These are phyloP conservation scores for Bugulina stolonifera DNA, from an alignment of 2,888 invertebrate genomes.

Conservation along the genomic window DNA sequence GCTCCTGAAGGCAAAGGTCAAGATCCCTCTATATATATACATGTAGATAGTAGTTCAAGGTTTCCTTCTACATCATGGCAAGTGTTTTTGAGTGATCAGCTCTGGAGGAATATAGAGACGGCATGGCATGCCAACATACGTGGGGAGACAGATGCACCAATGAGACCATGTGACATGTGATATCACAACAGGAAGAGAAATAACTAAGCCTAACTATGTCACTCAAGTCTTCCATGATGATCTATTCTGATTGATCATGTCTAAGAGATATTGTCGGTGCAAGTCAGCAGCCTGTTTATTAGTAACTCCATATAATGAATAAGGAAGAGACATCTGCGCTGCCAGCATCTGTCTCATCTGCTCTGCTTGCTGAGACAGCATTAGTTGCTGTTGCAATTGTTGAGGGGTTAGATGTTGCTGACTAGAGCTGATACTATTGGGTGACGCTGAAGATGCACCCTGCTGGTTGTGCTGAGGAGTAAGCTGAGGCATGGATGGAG, in stretches of 20 bases:
- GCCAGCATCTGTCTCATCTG: slow-evolving; percentile 39
- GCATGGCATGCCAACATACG: too few species aligned
- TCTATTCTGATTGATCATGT: slow-evolving; percentile 70
- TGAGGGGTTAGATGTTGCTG: slow-evolving; percentile 41
- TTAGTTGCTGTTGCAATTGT: slow-evolving; percentile 44
- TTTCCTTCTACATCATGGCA: too few species aligned
- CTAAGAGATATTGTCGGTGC: slow-evolving; percentile 89
- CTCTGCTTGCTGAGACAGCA: slow-evolving; percentile 32
- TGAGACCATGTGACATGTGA: too few species aligned
- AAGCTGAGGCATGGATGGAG: slow-evolving; percentile 28
- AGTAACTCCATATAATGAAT: neutral
- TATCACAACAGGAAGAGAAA: neutral
- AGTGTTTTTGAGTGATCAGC: too few species aligned
- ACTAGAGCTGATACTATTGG: slow-evolving; percentile 30
- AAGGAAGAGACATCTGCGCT: slow-evolving; percentile 12
- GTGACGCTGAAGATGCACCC: neutral
- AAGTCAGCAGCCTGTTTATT: slow-evolving; percentile 43
- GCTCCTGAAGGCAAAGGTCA: neutral
- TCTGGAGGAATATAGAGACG: too few species aligned
- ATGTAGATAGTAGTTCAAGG: neutral
- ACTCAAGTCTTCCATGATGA: slow-evolving; percentile 25
- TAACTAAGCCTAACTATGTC: neutral
- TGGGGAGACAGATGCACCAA: too few species aligned
- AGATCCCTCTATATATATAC: neutral
- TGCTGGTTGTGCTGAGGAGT: slow-evolving; percentile 27